Evolutionary conservation across 2,113 vertebrate genomes (phyloP), one percentile per base, ranked within the genome.

Genomic region (Cottus gobio): DNA sequence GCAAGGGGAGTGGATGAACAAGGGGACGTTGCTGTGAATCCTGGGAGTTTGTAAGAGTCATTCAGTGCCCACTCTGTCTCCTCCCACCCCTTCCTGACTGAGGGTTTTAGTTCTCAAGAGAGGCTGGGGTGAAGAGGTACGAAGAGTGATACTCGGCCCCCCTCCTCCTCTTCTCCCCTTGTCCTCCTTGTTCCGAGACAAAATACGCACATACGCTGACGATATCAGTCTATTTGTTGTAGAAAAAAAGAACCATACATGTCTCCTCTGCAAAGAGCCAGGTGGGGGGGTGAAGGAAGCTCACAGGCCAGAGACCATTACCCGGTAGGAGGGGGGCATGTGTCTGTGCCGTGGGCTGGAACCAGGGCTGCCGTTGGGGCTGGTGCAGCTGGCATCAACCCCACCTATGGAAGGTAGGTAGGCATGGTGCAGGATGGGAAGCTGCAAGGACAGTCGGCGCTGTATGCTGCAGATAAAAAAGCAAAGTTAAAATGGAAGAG

Each of bases 231-330:
- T 88, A 58, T 89, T 86, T 68, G 72, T 85, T 86, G 88, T 90
- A 84, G 85, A 91, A 91, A 92, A 91, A 90, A 89, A 89, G 80
- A 87, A 85, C 71, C 88, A 80, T 81, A 86, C 73, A 79, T 82
- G 86, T 92, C 87, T 91, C 90, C 80, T 90, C 86, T 73, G 85
- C 62, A 83, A 87, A 89, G 85, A 90, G 88, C 81, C 78, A 89
- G 85, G 84, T 84, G 83, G 90, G 60, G 77, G 83, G 74, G 75
- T 61, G 76, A 67, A 74, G 57, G 82, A 61, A 75, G 77, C 93
- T 96, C 95, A 99, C 97, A 99, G 97, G 94, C 98, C 98, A 16
- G 98, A 99, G 90, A 99, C 97, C 98, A 99, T 99, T 66, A 99
- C 98, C 94, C 97, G 97, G 93, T 99, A 99, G 88, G 98, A 98